A percentile compares a stretch with the other conserved stretches of the same genome.
phyloP scores from a whole-genome alignment of 2,888 invertebrate genomes.

The Platycnemis pennipes region DNA sequence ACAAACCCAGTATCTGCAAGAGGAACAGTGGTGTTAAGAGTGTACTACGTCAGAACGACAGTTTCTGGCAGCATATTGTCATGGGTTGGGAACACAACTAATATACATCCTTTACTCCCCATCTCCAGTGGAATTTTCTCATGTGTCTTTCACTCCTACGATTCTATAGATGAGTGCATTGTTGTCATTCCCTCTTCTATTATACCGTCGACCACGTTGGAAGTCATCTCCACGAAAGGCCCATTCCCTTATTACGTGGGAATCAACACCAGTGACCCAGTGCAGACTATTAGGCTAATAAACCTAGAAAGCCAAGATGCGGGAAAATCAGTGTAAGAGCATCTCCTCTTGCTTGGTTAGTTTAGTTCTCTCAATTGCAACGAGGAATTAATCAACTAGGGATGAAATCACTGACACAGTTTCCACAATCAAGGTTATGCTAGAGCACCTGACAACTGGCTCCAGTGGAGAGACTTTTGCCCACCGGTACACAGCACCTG shows the following conservation, averaged over 20 bases:
- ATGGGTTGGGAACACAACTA: not conserved
- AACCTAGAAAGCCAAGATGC: too few relatives aligned
- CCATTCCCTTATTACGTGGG: not conserved
- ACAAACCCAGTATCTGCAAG: too few relatives aligned
- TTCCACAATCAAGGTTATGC: too few relatives aligned
- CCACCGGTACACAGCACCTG: too few relatives aligned
- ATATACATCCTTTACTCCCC: not conserved
- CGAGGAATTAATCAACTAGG: too few relatives aligned
- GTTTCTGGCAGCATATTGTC: too few relatives aligned
- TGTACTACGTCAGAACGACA: too few relatives aligned
- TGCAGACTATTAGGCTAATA: not conserved
- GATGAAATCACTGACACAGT: too few relatives aligned
- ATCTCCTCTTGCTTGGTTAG: not conserved
- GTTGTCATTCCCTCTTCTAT: not conserved
- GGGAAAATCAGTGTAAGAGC: not conserved
- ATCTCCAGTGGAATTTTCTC: not conserved
- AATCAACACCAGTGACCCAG: not conserved
- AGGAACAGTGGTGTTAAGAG: too few relatives aligned
- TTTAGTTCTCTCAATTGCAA: too few relatives aligned
- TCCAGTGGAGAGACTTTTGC: too few relatives aligned
- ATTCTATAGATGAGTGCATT: not conserved
- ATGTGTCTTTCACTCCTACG: not conserved
- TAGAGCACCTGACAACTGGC: too few relatives aligned
- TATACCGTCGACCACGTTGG: not conserved
- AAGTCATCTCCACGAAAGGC: not conserved